Evolutionary conservation across 2,888 invertebrate species (phyloP), one percentile per base, ranked within the genome.

Genomic region (Chironomus riparius): DNA sequence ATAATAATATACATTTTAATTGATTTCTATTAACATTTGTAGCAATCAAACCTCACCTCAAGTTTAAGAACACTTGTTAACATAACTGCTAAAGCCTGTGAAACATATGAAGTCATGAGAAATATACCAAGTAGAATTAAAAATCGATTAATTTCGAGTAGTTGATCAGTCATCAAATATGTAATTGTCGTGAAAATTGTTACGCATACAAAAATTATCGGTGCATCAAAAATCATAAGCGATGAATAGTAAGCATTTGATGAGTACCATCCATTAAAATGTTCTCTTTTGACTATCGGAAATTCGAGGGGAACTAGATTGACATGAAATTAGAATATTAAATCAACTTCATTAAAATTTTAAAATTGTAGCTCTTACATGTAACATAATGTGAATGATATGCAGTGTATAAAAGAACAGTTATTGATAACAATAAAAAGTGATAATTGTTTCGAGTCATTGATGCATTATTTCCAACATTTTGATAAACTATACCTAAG

Each of bases 341-440:
- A 24, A 24, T 3, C 22, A 24, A n/a, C 3, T 24, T 24, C 3
- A 3, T 24, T 3, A 3, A 24, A 2, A 24, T 24, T 24, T 24
- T 24, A 24, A n/a, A 68, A 87, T 87, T 78, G 24, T 6, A 28
- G 5, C 1, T 10, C 88, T 82, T 79, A 86, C 86, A 76, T 91
- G 84, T 77, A 91, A 83, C 74, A 90, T 81, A 68, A 79, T 79
- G 93, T 13, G 95, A 91, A 85, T 94, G 96, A 83, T 97, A 94
- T 0, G 97, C 93, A 5, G 94, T 95, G 83, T 94, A 95, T 92
- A 97, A 95, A 76, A 97, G 87, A 83, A 97, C 97, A 89, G 98
- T 92, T 74, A 95, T 88, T 78, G 92, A 91, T 85, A 95, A 97
- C 86, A 95, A 96, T 47, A 96, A 86, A 81, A 92, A 93, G 81